Evolutionary conservation across 2,888 invertebrate species (phyloP).

Genomic region (Drosophila rellima): DNA sequence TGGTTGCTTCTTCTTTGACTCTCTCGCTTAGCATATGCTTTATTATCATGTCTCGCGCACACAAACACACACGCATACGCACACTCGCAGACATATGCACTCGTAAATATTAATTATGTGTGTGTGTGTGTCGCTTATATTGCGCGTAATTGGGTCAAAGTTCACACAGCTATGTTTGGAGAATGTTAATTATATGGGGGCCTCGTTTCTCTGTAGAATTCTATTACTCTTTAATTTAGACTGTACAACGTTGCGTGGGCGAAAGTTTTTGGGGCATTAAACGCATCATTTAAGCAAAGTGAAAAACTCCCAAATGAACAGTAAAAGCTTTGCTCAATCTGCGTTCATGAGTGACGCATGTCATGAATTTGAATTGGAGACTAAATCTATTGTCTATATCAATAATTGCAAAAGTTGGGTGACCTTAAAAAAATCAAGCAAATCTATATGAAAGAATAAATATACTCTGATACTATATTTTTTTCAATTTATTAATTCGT

Average conservation of each 20-base stretch:
- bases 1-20: constrained; percentile 25
- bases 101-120: constrained; percentile 40
- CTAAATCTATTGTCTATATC: background rate
- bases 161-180: constrained; percentile 65
- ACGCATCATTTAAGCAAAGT: constrained; percentile 36
- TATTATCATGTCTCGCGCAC: constrained; percentile 58
- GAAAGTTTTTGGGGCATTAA: constrained; percentile 52
- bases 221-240: constrained; percentile 10
- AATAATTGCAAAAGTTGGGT: background rate
- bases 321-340: constrained; percentile 8
- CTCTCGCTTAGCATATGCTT: constrained; percentile 55
- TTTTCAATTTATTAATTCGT: background rate
- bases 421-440: no score
- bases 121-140: constrained; percentile 45
- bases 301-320: constrained; percentile 23
- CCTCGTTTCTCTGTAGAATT: constrained; percentile 9
- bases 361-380: constrained; percentile 4
- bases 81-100: constrained; percentile 6
- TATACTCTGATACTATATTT: no score
- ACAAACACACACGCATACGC: constrained; percentile 5
- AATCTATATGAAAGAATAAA: background rate
- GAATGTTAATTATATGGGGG: constrained; percentile 71
- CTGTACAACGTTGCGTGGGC: constrained; percentile 36
- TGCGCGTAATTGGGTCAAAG: constrained; percentile 75
- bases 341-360: constrained; percentile 23